Evolutionary conservation across 1,140 invertebrate species (phyloP).

Genomic region (Oryzaephilus surinamensis): DNA sequence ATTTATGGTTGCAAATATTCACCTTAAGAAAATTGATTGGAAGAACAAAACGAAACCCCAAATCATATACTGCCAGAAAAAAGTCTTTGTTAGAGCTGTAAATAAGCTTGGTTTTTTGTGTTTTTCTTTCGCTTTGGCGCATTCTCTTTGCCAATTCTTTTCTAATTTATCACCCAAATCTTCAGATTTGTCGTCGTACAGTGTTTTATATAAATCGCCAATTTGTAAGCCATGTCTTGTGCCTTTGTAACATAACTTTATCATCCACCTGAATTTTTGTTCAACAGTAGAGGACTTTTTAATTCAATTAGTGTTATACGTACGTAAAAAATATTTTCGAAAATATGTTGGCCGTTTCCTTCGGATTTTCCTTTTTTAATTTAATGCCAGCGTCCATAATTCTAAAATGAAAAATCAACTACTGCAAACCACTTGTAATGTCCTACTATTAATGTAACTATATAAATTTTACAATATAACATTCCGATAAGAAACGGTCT

Average conservation of each 20-base stretch:
- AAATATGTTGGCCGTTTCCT: too few relatives aligned
- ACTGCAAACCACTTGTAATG: too few relatives aligned
- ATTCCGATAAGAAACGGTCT: too few relatives aligned
- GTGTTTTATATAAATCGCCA: conserved; percentile 26
- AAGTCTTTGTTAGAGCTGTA: conserved; percentile 37
- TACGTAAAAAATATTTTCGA: too few relatives aligned
- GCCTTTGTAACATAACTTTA: conserved; percentile 22
- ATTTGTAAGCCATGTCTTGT: conserved; percentile 21
- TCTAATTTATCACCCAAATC: conserved; percentile 38
- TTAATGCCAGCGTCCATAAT: too few relatives aligned
- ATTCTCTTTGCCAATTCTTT: conserved; percentile 39
- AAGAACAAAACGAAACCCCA: conserved; percentile 37
- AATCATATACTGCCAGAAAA: conserved; percentile 34
- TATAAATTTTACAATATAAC: too few relatives aligned
- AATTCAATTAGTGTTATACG: too few relatives aligned
- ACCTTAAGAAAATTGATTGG: conserved; percentile 26
- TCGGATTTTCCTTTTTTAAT: too few relatives aligned
- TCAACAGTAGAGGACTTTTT: too few relatives aligned
- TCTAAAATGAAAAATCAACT: too few relatives aligned
- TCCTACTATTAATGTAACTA: too few relatives aligned
- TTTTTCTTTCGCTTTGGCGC: conserved; percentile 21
- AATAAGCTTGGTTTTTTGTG: conserved; percentile 28
- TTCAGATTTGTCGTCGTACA: conserved; percentile 26
- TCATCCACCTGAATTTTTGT: conserved; percentile 29
- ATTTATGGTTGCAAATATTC: too few relatives aligned